A percentile compares a stretch with the other conserved stretches of the same genome.
These are phyloP conservation scores for Gastrophysa polygoni DNA, from an alignment of 2,888 invertebrate species.

Conservation along the genomic window DNA sequence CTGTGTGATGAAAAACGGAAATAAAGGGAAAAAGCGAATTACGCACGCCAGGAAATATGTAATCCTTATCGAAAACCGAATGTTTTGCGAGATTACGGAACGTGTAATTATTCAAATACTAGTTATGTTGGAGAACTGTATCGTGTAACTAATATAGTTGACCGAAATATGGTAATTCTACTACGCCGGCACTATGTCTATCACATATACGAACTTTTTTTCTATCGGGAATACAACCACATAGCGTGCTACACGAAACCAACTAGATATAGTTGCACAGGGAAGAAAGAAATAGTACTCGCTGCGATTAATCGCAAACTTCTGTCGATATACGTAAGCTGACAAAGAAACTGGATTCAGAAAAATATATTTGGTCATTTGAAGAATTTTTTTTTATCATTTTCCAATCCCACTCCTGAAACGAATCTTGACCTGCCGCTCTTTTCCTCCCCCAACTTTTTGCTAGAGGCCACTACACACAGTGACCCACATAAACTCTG, in stretches of 20 bases:
- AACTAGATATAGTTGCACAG: constrained; percentile 18
- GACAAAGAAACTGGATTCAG: too few species aligned
- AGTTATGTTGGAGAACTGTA: constrained; percentile 22
- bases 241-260: constrained; percentile 33
- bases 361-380: too few species aligned
- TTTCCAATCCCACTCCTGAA: too few species aligned
- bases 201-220: constrained; percentile 32
- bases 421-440: too few species aligned
- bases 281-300: not conserved
- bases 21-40: constrained; percentile 1
- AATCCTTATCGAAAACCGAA: constrained; percentile 22
- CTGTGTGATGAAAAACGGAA: constrained; percentile 11
- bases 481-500: constrained; percentile 21
- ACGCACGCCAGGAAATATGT: constrained; percentile 14
- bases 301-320: too few species aligned
- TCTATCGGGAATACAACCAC: constrained; percentile 17
- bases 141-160: constrained; percentile 29
- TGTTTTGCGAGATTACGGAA: constrained; percentile 25
- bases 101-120: constrained; percentile 30
- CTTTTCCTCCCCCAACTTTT: too few species aligned
- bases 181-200: constrained; percentile 30
- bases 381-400: too few species aligned
- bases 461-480: too few species aligned
- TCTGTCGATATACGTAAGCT: too few species aligned
- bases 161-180: constrained; percentile 37